phyloP scores from a whole-genome alignment of 2,797 vertebrate genomes.

The Pygocentrus nattereri region DNA sequence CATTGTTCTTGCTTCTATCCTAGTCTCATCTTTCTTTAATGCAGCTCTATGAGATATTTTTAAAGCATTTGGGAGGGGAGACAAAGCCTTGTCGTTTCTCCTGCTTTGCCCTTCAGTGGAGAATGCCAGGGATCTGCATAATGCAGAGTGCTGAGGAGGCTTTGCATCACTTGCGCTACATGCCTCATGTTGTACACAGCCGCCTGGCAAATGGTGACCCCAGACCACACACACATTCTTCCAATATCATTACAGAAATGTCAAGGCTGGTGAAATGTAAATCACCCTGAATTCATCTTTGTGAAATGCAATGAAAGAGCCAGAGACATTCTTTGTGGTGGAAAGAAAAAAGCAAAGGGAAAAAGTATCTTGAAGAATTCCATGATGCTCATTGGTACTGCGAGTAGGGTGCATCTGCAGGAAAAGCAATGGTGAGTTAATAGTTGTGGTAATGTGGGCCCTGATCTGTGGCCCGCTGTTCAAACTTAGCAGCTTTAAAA shows the following conservation, averaged over 20 bases:
- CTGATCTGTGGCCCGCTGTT: neutral
- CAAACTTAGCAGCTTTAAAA: neutral
- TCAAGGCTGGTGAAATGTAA: conserved; percentile 51
- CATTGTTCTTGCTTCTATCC: neutral
- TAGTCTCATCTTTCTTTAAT: neutral
- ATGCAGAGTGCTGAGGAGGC: conserved; percentile 60
- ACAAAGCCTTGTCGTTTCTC: conserved; percentile 39
- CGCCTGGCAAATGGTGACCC: conserved; percentile 25
- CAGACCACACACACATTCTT: conserved; percentile 17
- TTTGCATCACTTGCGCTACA: conserved; percentile 65
- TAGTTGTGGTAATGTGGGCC: neutral
- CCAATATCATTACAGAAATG: conserved; percentile 47
- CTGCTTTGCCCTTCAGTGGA: conserved; percentile 62
- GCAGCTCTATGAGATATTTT: neutral
- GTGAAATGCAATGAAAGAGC: conserved; percentile 9
- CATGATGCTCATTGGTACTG: neutral
- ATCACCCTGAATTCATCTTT: conserved; percentile 37
- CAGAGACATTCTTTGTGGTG: conserved; percentile 38
- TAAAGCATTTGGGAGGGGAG: neutral
- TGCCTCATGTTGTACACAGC: conserved; percentile 9
- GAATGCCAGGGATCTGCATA: conserved; percentile 59
- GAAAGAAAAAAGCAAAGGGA: neutral
- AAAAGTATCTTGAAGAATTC: conserved; percentile 12
- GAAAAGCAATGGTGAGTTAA: neutral
- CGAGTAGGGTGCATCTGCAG: neutral